Evolutionary conservation across 2,113 vertebrate genomes (phyloP), one percentile per base, ranked within the genome.

Genomic region (Barnardius zonarius): DNA sequence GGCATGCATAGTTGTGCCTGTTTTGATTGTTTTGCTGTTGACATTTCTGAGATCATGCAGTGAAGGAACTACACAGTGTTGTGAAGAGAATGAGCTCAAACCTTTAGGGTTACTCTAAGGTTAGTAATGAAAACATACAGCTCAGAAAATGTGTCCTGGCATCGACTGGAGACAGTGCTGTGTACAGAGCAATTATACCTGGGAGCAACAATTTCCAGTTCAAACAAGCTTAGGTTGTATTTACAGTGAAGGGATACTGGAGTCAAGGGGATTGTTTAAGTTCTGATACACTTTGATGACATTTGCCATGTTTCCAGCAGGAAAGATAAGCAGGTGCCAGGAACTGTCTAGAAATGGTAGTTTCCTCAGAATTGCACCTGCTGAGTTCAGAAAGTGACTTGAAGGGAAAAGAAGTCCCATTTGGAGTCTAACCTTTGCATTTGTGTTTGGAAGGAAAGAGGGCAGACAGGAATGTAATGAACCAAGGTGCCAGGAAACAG

Each of bases 321-420:
- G 74, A 80, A 91, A 95, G 93, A 97, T 92, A 95, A 96, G 92
- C 89, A 96, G 96, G 83, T 3, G 31, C 77, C 93, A 70, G 88
- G 83, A 96, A 94, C 79, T 49, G 83, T 73, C 44, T 49, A 83
- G 89, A 77, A 94, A 92, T 51, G 66, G 73, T 51, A 86, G 35
- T 67, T 96, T 96, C 92, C 94, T 88, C 76, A 48, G 75, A 61
- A 28, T 15, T 72, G 73, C 90, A 94, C 97, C 96, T 96, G 96
- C 96, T 96, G 97, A 88, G 96, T 94, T 95, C 88, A 94, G 83
- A 97, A 93, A 70, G 1, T 4, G 46, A 18, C n/a, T 86, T 0
- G 4, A 57, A 78, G 69, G 54, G 18, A 7, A 28, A 86, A 86
- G 64, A 48, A 13, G 18, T 57, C 70, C 74, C 28, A 4, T 62